These are phyloP conservation scores for Tapirus indicus DNA, from an alignment of 2,797 vertebrate species.

Conservation along the genomic window DNA sequence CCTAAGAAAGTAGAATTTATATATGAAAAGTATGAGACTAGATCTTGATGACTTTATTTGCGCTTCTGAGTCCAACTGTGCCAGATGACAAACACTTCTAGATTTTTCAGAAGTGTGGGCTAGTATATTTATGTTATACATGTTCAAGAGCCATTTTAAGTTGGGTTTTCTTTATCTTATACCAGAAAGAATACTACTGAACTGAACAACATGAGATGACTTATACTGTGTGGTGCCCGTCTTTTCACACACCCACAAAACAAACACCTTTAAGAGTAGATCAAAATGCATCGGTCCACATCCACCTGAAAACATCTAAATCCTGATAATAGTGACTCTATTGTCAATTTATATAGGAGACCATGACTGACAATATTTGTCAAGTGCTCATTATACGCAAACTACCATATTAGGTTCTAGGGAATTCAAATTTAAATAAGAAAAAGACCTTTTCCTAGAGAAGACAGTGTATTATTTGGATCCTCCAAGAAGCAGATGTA, in stretches of 20 bases:
- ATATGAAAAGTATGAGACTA: background rate
- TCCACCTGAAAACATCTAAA: background rate
- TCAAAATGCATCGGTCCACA: background rate
- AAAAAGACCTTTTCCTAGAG: background rate
- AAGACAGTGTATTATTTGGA: background rate
- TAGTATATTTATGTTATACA: background rate
- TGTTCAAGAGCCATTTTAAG: background rate
- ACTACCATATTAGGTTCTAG: background rate
- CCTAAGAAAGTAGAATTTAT: background rate
- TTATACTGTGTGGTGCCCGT: background rate
- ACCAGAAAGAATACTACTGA: background rate
- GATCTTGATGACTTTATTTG: background rate
- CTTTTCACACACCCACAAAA: background rate
- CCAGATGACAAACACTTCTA: background rate
- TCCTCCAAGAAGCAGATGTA: background rate
- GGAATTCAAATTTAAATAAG: background rate
- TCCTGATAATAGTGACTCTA: background rate
- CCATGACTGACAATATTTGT: background rate
- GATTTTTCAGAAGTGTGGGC: background rate
- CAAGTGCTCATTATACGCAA: background rate
- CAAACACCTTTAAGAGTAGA: background rate
- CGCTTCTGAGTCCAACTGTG: background rate
- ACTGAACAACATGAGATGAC: background rate
- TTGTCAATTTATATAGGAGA: background rate
- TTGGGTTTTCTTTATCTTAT: background rate